Base-by-base conservation (phyloP, 1,140 invertebrate species). In the Meloidogyne floridensis region DNA sequence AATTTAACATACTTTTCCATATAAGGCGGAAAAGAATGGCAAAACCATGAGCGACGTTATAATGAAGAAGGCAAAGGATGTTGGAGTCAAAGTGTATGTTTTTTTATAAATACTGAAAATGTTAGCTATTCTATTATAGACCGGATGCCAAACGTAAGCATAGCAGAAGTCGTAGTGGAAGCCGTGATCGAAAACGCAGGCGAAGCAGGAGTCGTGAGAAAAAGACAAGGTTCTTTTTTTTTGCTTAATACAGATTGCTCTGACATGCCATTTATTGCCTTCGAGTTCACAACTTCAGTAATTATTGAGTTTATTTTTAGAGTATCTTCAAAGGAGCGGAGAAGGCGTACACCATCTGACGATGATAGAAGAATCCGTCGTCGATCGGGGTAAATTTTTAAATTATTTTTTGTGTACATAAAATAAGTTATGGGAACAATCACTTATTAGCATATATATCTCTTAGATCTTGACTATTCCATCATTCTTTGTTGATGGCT, bases 1-100 rank as follows among this genome's bases (percentile, higher is more conserved):
- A 10, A 18, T 43, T 53, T 8, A 47, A 6, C 42, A 6, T 51
- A 43, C n/a, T 51, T 72, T 71, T 84, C 15, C 13, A 75, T 20
- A 10, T 84, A 32, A 83, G 82, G 81, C 72, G 8, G 82, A 83
- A 18, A 83, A 84, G 69, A 83, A 83, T 70, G 82, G 82, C 8
- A 70, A 51, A 3, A 72, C 72, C 7, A 83, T 83, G 82, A 72
- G 76, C n/a, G 82, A 83, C 20, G 54, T 83, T 9, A 84, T 83
- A 3, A 83, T 75, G 82, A 76, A 84, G 18, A 75, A 83, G 15
- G 82, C 83, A 43, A 84, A 84, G 54, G 74, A 83, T 6, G 69
- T 20, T 10, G 81, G 81, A 15, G 47, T 79, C 20, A 79, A 65
- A 42, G 65, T 79, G 51, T 42, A 43, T 3, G 51, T 42, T 51